These are phyloP conservation scores for Cephalotes varians DNA, from an alignment of 2,888 invertebrate genomes.

Conservation along the genomic window DNA sequence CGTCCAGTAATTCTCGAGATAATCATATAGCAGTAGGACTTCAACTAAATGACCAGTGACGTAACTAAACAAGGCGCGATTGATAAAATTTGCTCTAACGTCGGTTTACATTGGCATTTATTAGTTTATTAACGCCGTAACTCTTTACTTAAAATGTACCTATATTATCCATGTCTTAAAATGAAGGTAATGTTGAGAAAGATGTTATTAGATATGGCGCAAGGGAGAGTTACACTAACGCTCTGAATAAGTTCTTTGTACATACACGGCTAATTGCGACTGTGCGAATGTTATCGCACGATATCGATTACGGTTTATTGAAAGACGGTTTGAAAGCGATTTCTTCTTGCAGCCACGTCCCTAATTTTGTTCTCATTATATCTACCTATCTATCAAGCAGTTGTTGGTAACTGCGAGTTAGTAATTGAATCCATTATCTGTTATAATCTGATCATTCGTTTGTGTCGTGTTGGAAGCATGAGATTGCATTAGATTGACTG, in stretches of 20 bases:
- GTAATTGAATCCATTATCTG: no score
- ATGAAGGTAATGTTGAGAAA: neutral
- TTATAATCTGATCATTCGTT: constrained; percentile 27
- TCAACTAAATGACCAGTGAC: constrained; percentile 24
- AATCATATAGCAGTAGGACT: constrained; percentile 32
- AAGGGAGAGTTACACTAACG: neutral
- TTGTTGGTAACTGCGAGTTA: constrained; percentile 17
- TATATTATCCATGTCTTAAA: neutral
- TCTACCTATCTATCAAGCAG: constrained; percentile 11
- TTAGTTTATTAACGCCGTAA: neutral
- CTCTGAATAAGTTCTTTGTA: neutral
- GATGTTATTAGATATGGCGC: neutral
- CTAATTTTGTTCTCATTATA: constrained; percentile 19
- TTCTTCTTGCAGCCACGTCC: neutral
- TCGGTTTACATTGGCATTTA: constrained; percentile 1
- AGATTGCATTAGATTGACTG: constrained; percentile 4
- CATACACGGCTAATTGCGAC: constrained; percentile 5
- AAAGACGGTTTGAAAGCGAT: constrained; percentile 13
- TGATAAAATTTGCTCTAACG: neutral
- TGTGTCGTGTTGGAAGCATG: neutral
- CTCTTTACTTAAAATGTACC: neutral
- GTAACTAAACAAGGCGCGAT: constrained; percentile 2
- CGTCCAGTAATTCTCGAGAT: constrained; percentile 35
- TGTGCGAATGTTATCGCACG: constrained; percentile 5
- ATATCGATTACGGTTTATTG: neutral